Evolutionary conservation across 2,113 vertebrate genomes (phyloP).

Genomic region (Melanotaenia duboulayi): DNA sequence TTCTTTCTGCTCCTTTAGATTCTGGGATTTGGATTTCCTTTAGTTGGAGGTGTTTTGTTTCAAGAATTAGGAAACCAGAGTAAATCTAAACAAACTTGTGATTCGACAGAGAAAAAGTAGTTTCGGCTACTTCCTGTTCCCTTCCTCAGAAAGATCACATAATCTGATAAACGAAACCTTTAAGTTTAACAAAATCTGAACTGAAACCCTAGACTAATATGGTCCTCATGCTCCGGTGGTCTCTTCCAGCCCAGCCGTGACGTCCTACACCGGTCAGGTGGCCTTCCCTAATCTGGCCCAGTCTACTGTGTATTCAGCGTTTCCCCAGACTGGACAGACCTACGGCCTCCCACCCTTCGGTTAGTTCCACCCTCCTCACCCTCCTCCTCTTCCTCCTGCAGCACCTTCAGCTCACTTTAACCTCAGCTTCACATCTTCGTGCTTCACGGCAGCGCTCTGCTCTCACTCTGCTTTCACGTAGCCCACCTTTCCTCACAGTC

Average conservation of each 20-base stretch:
- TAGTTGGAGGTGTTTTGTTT: too few relatives aligned
- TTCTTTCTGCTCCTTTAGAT: too few relatives aligned
- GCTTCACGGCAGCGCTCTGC: constrained; percentile 56
- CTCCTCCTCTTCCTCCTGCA: neutral
- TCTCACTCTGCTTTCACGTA: constrained; percentile 48
- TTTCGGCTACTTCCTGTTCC: too few relatives aligned
- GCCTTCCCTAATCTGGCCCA: constrained; percentile 90
- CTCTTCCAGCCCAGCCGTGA: constrained; percentile 82
- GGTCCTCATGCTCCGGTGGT: neutral
- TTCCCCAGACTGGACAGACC: constrained; percentile 92
- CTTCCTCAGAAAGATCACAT: too few relatives aligned
- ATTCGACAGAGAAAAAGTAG: too few relatives aligned
- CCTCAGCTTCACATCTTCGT: constrained; percentile 33
- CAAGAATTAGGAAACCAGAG: too few relatives aligned
- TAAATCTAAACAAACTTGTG: too few relatives aligned
- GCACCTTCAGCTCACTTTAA: constrained; percentile 49
- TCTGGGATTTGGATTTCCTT: too few relatives aligned
- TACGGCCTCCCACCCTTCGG: constrained; percentile 98
- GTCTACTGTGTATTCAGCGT: constrained; percentile 90
- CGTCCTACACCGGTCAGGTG: constrained; percentile 88
- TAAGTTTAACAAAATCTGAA: too few relatives aligned
- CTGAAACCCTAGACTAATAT: too few relatives aligned
- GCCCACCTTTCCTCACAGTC: too few relatives aligned
- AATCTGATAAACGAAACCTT: too few relatives aligned
- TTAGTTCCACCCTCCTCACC: constrained; percentile 73